Conservation (phyloP, 2,797 vertebrate genomes). For the Leptodactylus fallax region DNA sequence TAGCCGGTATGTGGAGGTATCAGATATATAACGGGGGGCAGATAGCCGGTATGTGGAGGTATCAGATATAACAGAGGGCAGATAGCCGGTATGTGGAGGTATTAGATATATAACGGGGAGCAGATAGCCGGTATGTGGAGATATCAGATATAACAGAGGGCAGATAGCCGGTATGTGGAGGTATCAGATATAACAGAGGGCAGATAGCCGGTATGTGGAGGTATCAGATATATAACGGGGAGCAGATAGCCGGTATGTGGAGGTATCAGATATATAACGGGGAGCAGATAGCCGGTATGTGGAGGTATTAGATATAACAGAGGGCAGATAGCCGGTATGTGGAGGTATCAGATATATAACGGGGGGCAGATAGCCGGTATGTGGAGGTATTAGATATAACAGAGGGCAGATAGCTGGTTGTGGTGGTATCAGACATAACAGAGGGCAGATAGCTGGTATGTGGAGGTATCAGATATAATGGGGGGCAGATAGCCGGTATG, state of each 20-base stretch:
- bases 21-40: background rate
- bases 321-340: background rate
- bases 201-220: background rate
- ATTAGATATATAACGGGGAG: too few species aligned
- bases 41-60: background rate
- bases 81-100: too few species aligned
- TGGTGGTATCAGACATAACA: background rate
- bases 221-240: background rate
- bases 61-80: background rate
- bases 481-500: background rate
- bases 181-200: background rate
- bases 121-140: too few species aligned
- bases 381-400: background rate
- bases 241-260: background rate
- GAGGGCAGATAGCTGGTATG: background rate
- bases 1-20: background rate
- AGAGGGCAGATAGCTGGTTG: background rate
- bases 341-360: background rate
- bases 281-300: background rate
- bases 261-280: background rate
- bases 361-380: background rate
- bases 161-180: background rate
- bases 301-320: background rate
- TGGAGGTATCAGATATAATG: background rate
- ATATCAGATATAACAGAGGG: background rate